phyloP scores from a whole-genome alignment of 2,888 invertebrate species.

The Pilophorus perplexus region DNA sequence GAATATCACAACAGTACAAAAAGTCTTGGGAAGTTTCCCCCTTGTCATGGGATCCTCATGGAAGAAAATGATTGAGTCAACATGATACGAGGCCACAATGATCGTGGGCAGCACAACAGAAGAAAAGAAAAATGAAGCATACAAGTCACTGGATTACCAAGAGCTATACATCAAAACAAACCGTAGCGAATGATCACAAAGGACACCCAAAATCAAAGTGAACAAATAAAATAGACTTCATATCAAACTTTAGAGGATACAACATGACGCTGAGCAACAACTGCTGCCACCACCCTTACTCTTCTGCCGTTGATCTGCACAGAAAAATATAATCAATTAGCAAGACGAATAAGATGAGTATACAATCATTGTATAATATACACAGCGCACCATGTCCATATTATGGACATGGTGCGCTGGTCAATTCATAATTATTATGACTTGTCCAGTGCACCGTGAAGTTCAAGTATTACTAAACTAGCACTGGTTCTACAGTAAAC shows the following conservation, averaged over 20 bases:
- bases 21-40: conserved; percentile 32
- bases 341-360: not conserved
- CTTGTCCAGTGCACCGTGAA: too few species aligned
- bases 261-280: conserved; percentile 62
- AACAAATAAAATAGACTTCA: conserved; percentile 19
- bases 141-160: conserved; percentile 7
- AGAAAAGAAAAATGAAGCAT: conserved; percentile 33
- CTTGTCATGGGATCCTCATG: conserved; percentile 44
- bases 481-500: too few species aligned
- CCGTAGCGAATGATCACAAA: conserved; percentile 2
- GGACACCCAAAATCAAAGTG: not conserved
- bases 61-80: conserved; percentile 42
- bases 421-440: too few species aligned
- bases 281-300: conserved; percentile 92
- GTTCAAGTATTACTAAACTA: too few species aligned
- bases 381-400: too few species aligned
- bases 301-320: conserved; percentile 90
- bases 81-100: conserved; percentile 4
- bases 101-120: not conserved
- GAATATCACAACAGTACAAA: conserved; percentile 46
- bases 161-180: not conserved
- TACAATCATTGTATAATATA: too few species aligned
- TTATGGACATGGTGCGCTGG: too few species aligned
- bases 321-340: conserved; percentile 52
- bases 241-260: conserved; percentile 42